Evolutionary conservation across 2,797 vertebrate species (phyloP).

Genomic region (Hylomyscus alleni): DNA sequence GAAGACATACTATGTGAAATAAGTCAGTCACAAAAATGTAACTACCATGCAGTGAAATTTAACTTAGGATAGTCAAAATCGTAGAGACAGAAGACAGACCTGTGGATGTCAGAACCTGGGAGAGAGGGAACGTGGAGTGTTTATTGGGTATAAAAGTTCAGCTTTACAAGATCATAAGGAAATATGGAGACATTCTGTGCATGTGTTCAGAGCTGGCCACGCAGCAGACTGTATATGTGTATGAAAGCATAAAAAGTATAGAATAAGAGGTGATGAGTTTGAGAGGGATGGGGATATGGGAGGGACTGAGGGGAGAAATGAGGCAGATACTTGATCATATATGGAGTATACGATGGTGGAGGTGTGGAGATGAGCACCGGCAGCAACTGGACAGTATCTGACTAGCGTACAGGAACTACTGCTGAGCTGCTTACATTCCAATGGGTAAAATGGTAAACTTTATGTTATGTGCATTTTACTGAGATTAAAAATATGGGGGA

Average conservation of each 20-base stretch:
- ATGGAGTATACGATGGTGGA: not conserved
- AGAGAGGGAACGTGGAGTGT: not conserved
- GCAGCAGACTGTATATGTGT: not conserved
- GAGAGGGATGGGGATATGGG: not conserved
- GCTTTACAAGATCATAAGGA: not conserved
- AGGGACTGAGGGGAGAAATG: not conserved
- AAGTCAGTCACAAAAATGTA: conserved; percentile 16
- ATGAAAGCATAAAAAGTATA: not conserved
- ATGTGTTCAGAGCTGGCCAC: not conserved
- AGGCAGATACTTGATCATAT: no score
- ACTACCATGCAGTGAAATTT: not conserved
- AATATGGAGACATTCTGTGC: not conserved
- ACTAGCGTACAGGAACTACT: no score
- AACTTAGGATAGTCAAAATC: not conserved
- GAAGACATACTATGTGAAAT: conserved; percentile 3
- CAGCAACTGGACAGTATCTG: not conserved
- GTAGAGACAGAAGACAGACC: not conserved
- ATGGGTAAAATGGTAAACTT: not conserved
- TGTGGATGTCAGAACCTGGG: not conserved
- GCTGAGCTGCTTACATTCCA: not conserved
- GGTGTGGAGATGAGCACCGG: not conserved
- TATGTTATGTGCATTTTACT: not conserved
- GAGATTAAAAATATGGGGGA: not conserved
- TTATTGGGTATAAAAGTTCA: no score
- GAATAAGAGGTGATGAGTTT: not conserved